Base-by-base conservation (phyloP, 2,888 invertebrate species). In the Linnaemya tessellans region DNA sequence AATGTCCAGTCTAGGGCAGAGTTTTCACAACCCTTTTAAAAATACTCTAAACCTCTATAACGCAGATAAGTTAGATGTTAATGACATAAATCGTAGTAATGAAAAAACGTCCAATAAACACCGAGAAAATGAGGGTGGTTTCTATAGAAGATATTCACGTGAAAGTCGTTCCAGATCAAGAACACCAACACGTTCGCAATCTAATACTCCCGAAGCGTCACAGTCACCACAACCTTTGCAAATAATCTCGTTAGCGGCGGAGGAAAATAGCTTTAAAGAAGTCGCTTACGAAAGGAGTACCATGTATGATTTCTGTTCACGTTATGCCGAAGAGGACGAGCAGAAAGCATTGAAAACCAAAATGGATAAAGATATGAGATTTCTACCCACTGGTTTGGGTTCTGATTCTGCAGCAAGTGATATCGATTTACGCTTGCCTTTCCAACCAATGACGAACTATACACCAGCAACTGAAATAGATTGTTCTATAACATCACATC, bases 381-480 rank as follows among this genome's bases (percentile, higher is more conserved):
- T 89, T 54, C 38, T 87, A 35, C 82, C 80, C 1, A 64, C 62
- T 8, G 67, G 58, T 13, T 80, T 81, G n/a, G 80, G 78, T 35
- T 68, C 77, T 11, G 58, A 83, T 54, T 25, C 62, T 9, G 20
- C 75, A 5, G 60, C 62, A 71, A 93, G 94, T 13, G 97, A 97
- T 89, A 94, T 96, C 46, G 97, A 97, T 92, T 94, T 97, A 86
- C 94, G 97, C 30, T 92, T 96, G 88, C 96, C 97, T 0, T 97
- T 97, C 89, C 96, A 97, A 91, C 95, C 96, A 10, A 95, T 96
- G 65, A 93, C 96, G n/a, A 95, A 96, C 88, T 97, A 97, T 90
- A 94, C 96, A 15, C 97, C 97, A 0, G 97, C 97, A 35, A 96
- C 96, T 0, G 97, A 97, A 93, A 97, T 97, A 84, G 96, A 97